Evolutionary conservation across 2,113 vertebrate genomes (phyloP).

Genomic region (Mugil cephalus): DNA sequence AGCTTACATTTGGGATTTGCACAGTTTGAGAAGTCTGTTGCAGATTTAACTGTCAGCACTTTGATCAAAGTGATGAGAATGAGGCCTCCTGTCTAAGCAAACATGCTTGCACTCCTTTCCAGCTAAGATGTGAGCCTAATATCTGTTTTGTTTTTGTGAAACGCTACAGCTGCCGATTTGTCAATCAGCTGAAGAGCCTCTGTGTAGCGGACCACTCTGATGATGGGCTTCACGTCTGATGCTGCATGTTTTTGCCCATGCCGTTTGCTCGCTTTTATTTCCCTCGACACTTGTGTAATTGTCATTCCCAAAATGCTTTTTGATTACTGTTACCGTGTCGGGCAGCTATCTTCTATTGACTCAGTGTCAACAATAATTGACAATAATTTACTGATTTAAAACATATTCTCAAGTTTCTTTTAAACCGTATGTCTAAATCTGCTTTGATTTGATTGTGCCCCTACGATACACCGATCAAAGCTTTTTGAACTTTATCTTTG

Average conservation of each 20-base stretch:
- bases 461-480: conserved; percentile 49
- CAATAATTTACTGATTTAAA: conserved; percentile 54
- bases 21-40: conserved; percentile 49
- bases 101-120: conserved; percentile 34
- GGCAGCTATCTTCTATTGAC: conserved; percentile 45
- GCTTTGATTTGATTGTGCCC: conserved; percentile 43
- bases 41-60: conserved; percentile 67
- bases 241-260: conserved; percentile 39
- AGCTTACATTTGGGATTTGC: conserved; percentile 66
- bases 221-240: conserved; percentile 22
- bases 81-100: conserved; percentile 62
- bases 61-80: conserved; percentile 73
- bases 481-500: conserved; percentile 58
- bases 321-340: conserved; percentile 47
- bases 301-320: conserved; percentile 55
- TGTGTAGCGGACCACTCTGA: conserved; percentile 1
- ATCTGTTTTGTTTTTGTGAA: conserved; percentile 60
- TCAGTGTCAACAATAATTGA: conserved; percentile 65
- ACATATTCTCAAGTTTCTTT: conserved; percentile 46
- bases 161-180: conserved; percentile 35
- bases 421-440: conserved; percentile 42
- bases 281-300: conserved; percentile 53
- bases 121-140: conserved; percentile 48
- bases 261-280: conserved; percentile 49
- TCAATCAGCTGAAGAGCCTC: conserved; percentile 37